A percentile compares a stretch with the other conserved stretches of the same genome.
Evolutionary conservation across 2,797 vertebrate species (phyloP).

Genomic region (Eleutherodactylus coqui): DNA sequence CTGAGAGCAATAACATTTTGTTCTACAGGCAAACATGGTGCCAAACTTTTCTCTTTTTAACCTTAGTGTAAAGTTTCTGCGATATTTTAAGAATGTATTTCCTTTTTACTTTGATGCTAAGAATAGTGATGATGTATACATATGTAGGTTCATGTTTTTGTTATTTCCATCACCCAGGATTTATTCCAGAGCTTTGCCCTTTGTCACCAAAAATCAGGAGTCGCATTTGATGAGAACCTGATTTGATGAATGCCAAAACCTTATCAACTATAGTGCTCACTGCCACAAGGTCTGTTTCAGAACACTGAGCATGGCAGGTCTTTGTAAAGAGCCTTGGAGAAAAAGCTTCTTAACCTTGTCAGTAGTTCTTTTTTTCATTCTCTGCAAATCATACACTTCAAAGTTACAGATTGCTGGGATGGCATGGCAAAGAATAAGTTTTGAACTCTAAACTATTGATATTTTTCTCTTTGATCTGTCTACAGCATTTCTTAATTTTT

Average conservation of each 20-base stretch:
- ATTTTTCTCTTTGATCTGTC: constrained; percentile 5
- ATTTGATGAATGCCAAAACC: constrained; percentile 34
- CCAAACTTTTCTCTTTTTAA: neutral
- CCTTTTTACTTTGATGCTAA: neutral
- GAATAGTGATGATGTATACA: neutral
- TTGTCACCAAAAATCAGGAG: constrained; percentile 11
- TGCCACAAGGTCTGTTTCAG: constrained; percentile 42
- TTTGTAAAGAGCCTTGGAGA: constrained; percentile 29
- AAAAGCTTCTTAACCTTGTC: constrained; percentile 53
- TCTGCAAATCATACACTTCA: constrained; percentile 15
- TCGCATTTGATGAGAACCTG: constrained; percentile 10
- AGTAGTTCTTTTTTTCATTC: constrained; percentile 32
- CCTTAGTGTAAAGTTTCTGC: neutral
- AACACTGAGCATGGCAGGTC: constrained; percentile 39
- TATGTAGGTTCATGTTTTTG: neutral
- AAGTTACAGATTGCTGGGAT: constrained; percentile 5
- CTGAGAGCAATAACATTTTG: too few species aligned
- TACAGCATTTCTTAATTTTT: neutral
- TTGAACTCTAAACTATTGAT: constrained; percentile 18
- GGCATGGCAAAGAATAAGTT: neutral
- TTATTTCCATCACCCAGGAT: neutral
- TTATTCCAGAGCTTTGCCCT: constrained; percentile 24
- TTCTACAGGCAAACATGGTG: too few species aligned
- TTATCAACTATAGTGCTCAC: constrained; percentile 7
- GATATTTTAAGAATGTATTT: neutral